A percentile compares a stretch with the other conserved stretches of the same genome.
phyloP scores from a whole-genome alignment of 2,113 vertebrate species.

The Asarcornis scutulata region DNA sequence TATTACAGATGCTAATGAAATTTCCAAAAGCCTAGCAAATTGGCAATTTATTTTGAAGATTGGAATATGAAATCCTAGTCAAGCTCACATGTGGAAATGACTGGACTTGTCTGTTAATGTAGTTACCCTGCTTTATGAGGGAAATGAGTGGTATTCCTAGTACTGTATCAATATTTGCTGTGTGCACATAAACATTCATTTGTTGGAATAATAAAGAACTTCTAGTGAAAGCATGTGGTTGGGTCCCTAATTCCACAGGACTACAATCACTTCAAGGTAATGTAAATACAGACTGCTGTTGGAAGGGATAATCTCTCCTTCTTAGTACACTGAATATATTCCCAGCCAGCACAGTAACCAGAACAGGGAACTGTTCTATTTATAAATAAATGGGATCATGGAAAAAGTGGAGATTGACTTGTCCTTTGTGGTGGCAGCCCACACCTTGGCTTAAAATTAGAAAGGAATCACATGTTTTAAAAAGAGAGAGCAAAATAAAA shows the following conservation, averaged over 20 bases:
- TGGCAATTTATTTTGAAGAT: not conserved
- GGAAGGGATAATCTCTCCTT: not conserved
- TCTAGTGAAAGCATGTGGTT: not conserved
- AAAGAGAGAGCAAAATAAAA: not conserved
- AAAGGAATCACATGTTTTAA: not conserved
- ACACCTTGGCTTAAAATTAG: not conserved
- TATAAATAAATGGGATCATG: not conserved
- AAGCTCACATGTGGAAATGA: not conserved
- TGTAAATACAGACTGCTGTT: not conserved
- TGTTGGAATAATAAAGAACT: not conserved
- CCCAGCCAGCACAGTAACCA: not conserved
- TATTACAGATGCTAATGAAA: not conserved
- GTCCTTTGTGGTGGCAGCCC: not conserved
- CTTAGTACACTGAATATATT: not conserved
- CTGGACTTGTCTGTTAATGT: not conserved
- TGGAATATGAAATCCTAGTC: not conserved
- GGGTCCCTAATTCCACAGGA: not conserved
- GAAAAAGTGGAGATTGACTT: not conserved
- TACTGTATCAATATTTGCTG: not conserved
- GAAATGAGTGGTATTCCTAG: not conserved
- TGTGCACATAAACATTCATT: not conserved
- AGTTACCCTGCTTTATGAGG: not conserved
- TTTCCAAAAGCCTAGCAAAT: not conserved
- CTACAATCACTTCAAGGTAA: not conserved
- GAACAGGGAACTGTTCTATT: not conserved